A percentile compares a stretch with the other conserved stretches of the same genome.
phyloP scores from a whole-genome alignment of 2,888 invertebrate genomes.

The Eulithis testata region DNA sequence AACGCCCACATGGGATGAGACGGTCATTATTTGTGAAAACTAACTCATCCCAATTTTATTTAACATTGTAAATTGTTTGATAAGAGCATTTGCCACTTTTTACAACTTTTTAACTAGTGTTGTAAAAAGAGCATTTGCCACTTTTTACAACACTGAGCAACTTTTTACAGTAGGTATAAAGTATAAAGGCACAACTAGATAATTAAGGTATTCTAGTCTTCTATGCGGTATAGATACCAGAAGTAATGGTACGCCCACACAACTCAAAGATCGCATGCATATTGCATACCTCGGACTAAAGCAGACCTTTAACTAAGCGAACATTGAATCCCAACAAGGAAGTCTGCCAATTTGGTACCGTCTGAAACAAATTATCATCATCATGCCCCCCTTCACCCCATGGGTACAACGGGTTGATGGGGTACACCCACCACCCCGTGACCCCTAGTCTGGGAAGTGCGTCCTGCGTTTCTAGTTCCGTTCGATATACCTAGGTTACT shows the following conservation, averaged over 20 bases:
- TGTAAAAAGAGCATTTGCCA: too few relatives aligned
- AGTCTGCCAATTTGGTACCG: conserved; percentile 44
- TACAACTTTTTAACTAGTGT: too few relatives aligned
- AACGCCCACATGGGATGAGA: too few relatives aligned
- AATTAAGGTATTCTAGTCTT: too few relatives aligned
- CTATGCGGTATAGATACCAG: too few relatives aligned
- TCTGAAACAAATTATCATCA: conserved; percentile 47
- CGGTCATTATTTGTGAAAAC: too few relatives aligned
- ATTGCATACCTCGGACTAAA: conserved; percentile 16
- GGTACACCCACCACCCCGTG: conserved; percentile 25
- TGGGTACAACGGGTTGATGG: conserved; percentile 3
- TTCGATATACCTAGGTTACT: conserved; percentile 26
- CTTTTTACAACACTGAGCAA: too few relatives aligned
- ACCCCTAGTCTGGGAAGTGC: conserved; percentile 39
- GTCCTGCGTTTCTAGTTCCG: conserved; percentile 34
- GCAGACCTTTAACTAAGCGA: conserved; percentile 33
- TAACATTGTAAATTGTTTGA: too few relatives aligned
- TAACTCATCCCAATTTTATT: too few relatives aligned
- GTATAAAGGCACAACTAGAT: too few relatives aligned
- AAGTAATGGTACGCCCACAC: background rate
- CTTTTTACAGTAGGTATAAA: too few relatives aligned
- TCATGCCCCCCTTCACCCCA: conserved; percentile 33
- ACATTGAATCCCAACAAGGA: conserved; percentile 43
- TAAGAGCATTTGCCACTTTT: too few relatives aligned
- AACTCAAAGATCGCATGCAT: conserved; percentile 7